Evolutionary conservation across 2,113 vertebrate species (phyloP), one percentile per base, ranked within the genome.

Genomic region (Seriola quinqueradiata): DNA sequence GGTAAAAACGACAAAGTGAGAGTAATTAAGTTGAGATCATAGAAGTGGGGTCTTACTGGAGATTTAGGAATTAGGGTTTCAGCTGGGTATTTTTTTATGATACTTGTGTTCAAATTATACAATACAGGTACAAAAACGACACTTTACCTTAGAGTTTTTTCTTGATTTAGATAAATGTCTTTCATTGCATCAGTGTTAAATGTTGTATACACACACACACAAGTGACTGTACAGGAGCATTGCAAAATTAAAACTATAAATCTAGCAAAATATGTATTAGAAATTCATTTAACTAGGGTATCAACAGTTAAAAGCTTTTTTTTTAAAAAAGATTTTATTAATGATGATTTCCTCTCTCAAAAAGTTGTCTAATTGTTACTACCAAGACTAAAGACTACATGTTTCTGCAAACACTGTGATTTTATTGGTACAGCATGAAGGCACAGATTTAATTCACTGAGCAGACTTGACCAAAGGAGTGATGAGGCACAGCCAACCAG

Each of bases 401-500:
- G 5, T 40, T 70, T 88, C 71, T 89, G 82, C 83, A 87, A 88
- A 90, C 90, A 90, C 75, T 74, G 73, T 85, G 67, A 88, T 85
- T 92, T 94, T 89, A 93, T 85, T 92, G 83, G 74, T 90, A 88
- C 77, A 89, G 84, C 67, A 77, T 88, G 84, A 88, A 90, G 87
- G 87, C 88, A 91, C 80, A 90, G 66, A 81, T 86, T 90, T 71
- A 42, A 82, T 80, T 85, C 79, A 87, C 78, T 84, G 86, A 90
- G 78, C 76, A 86, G 75, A 86, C 77, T 75, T 68, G 83, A 87
- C 77, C 79, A 84, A 85, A 87, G 73, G 73, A 92, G 81, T 88
- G 78, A 84, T 58, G 73, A 75, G 76, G 74, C 79, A 81, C 72
- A 85, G 81, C 82, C 86, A 78, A 87, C 70, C 67, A 75, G n/a